Conservation (phyloP, 1,140 invertebrate genomes). For the Solenopsis fugax region DNA sequence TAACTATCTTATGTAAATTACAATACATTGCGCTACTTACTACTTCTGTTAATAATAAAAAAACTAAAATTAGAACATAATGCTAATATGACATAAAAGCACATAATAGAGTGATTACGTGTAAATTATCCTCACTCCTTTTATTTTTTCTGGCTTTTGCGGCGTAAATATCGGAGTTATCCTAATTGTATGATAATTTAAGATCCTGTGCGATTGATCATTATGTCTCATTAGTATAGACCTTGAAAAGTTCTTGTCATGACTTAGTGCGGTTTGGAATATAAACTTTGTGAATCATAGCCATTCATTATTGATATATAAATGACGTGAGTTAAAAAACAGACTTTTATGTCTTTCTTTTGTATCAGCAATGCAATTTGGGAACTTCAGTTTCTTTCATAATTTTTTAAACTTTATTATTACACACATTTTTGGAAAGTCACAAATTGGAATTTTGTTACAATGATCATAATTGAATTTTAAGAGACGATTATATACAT, state of each 20-base stretch:
- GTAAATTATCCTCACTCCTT: too few relatives aligned
- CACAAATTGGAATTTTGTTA: background rate
- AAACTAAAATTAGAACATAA: too few relatives aligned
- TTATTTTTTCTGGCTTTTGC: too few relatives aligned
- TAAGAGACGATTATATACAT: background rate
- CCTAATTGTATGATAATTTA: too few relatives aligned
- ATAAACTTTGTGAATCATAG: background rate
- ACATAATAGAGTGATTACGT: too few relatives aligned
- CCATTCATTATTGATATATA: background rate
- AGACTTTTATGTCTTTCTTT: background rate
- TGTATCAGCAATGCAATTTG: background rate
- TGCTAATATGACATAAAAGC: too few relatives aligned
- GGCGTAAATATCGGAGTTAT: too few relatives aligned
- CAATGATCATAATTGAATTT: background rate
- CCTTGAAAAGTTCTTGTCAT: constrained; percentile 5
- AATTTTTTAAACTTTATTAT: background rate
- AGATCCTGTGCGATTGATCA: background rate
- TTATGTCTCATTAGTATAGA: background rate
- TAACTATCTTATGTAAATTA: too few relatives aligned
- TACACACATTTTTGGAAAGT: background rate
- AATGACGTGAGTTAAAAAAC: background rate
- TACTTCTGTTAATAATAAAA: too few relatives aligned
- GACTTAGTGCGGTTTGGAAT: background rate
- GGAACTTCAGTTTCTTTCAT: background rate
- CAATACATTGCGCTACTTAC: too few relatives aligned